These are phyloP conservation scores for Melikaiella ostensackeni DNA, from an alignment of 2,888 invertebrate genomes.

Conservation along the genomic window DNA sequence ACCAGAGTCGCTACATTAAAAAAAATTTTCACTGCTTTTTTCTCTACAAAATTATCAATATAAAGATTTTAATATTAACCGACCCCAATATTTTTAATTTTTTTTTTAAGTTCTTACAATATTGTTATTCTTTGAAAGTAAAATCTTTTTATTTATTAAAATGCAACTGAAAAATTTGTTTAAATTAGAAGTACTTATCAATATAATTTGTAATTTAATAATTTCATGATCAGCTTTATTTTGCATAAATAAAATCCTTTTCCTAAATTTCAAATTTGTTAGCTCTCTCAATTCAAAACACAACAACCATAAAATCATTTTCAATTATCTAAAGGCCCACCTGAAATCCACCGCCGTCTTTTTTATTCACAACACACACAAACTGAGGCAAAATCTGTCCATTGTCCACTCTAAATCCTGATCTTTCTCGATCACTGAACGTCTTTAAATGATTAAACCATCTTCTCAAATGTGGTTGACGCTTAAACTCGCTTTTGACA, in stretches of 20 bases:
- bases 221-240: too few relatives aligned
- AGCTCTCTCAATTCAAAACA: neutral
- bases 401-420: slow-evolving; percentile 44
- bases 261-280: neutral
- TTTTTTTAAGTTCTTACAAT: too few relatives aligned
- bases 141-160: too few relatives aligned
- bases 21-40: too few relatives aligned
- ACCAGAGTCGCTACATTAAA: too few relatives aligned
- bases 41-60: too few relatives aligned
- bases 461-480: slow-evolving; percentile 71
- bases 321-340: slow-evolving; percentile 52
- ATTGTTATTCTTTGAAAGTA: too few relatives aligned
- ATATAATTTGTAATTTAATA: too few relatives aligned
- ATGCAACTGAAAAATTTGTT: too few relatives aligned
- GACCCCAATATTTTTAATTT: too few relatives aligned
- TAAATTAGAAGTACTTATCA: too few relatives aligned
- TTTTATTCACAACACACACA: slow-evolving; percentile 39
- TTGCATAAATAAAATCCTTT: neutral
- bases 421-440: slow-evolving; percentile 65
- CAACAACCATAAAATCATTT: neutral
- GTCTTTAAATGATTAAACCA: slow-evolving; percentile 76
- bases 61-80: too few relatives aligned
- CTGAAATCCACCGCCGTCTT: slow-evolving; percentile 57
- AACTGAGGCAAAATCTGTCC: slow-evolving; percentile 47
- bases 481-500: slow-evolving; percentile 58